phyloP scores from a whole-genome alignment of 2,113 vertebrate genomes.

The Nothocercus nigrocapillus region DNA sequence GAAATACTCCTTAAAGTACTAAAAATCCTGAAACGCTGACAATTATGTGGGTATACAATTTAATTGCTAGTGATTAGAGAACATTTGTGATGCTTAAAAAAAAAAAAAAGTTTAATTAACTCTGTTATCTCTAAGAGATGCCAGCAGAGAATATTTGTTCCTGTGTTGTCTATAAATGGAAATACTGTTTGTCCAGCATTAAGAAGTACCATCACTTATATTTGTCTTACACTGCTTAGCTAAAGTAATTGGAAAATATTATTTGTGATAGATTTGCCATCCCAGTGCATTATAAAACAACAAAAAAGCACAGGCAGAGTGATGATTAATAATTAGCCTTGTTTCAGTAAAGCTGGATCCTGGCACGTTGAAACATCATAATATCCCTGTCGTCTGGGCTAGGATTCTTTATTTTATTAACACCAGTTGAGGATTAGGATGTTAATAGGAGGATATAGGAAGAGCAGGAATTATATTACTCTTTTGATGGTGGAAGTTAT shows the following conservation, averaged over 20 bases:
- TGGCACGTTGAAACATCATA: neutral
- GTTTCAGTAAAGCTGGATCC: neutral
- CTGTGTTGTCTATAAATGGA: neutral
- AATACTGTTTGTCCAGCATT: neutral
- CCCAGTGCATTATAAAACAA: conserved; percentile 20
- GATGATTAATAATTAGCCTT: conserved; percentile 6
- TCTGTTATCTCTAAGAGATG: neutral
- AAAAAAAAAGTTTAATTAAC: neutral
- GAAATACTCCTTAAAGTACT: neutral
- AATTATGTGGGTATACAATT: neutral
- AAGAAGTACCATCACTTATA: neutral
- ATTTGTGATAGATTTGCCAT: neutral
- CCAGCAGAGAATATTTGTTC: neutral
- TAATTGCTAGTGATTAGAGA: neutral
- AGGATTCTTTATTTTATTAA: neutral
- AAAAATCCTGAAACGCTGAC: neutral
- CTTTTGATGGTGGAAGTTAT: neutral
- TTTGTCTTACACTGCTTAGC: conserved; percentile 5
- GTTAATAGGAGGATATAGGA: neutral
- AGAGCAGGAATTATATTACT: neutral
- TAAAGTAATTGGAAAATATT: conserved; percentile 42
- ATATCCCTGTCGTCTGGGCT: neutral
- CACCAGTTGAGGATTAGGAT: neutral
- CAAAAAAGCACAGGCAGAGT: neutral
- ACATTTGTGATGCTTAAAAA: neutral